Percentiles rank a stretch among this genome's conserved stretches.
Evolutionary conservation across 2,888 invertebrate species (phyloP).

Genomic region (Hymenopus coronatus): DNA sequence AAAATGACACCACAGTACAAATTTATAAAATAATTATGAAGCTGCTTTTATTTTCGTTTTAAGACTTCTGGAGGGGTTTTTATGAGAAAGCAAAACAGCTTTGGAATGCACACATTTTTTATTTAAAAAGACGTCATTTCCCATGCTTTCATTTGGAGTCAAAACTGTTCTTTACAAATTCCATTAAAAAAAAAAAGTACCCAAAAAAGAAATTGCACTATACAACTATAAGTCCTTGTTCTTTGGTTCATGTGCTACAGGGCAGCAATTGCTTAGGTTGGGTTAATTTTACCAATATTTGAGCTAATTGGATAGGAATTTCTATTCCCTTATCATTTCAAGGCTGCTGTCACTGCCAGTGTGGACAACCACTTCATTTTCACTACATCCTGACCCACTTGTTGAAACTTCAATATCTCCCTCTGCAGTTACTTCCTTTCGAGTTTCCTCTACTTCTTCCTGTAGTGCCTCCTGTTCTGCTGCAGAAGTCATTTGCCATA

Average conservation of each 20-base stretch:
- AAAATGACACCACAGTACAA: conserved; percentile 13
- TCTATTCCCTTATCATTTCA: conserved; percentile 48
- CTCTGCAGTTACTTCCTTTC: conserved; percentile 51
- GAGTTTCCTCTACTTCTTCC: conserved; percentile 47
- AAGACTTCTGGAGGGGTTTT: neutral
- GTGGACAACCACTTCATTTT: conserved; percentile 64
- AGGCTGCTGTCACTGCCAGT: conserved; percentile 50
- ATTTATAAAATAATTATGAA: conserved; percentile 8
- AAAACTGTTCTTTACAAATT: neutral
- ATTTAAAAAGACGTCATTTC: neutral
- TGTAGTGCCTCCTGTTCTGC: conserved; percentile 45
- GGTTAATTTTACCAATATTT: neutral
- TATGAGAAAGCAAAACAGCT: neutral
- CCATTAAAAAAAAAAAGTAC: too few species aligned
- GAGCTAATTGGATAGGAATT: neutral
- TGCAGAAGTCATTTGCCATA: conserved; percentile 69
- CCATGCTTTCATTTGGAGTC: neutral
- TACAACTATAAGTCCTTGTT: neutral
- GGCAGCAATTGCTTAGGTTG: neutral
- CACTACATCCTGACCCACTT: conserved; percentile 64
- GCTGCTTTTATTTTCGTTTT: conserved; percentile 4
- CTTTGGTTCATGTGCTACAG: neutral
- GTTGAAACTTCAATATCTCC: conserved; percentile 53
- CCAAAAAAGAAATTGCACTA: neutral
- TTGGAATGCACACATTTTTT: neutral